phyloP scores from a whole-genome alignment of 92 coral and sea anemone species.

The Galaxea fascicularis region DNA sequence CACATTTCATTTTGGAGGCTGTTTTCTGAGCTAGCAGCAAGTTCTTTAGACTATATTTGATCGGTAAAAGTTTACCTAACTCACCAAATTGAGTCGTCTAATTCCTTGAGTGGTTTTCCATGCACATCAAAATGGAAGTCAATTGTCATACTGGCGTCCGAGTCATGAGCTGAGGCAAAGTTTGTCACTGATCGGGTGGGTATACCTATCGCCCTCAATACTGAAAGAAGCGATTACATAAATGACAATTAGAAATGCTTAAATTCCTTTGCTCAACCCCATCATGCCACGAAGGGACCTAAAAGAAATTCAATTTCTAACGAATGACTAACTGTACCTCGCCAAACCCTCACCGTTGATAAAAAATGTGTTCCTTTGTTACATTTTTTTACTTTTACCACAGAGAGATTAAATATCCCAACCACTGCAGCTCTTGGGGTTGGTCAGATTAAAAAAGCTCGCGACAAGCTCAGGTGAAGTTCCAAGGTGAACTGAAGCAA shows the following conservation, averaged over 20 bases:
- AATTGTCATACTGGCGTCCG: slow-evolving; percentile 89
- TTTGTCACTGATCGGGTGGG: slow-evolving; percentile 91
- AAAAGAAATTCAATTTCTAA: too few relatives aligned
- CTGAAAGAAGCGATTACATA: slow-evolving; percentile 20
- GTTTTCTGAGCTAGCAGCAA: too few relatives aligned
- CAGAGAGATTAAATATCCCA: background rate
- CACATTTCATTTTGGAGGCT: too few relatives aligned
- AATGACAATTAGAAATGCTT: too few relatives aligned
- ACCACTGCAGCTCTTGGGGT: background rate
- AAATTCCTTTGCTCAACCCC: background rate
- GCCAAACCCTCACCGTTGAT: background rate
- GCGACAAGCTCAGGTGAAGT: background rate
- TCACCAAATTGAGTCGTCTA: slow-evolving; percentile 79
- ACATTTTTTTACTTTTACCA: too few relatives aligned
- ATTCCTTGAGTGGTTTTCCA: slow-evolving; percentile 70
- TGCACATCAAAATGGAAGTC: slow-evolving; percentile 83
- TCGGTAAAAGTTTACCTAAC: background rate
- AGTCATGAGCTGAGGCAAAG: slow-evolving; percentile 88
- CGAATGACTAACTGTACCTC: background rate
- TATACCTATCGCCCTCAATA: slow-evolving; percentile 85
- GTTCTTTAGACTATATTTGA: too few relatives aligned
- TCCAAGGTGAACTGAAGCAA: background rate
- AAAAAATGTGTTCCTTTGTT: too few relatives aligned
- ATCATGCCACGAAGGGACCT: background rate
- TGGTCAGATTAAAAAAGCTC: background rate